phyloP scores from a whole-genome alignment of 1,140 invertebrate genomes.

The Trachelipus rathkii region DNA sequence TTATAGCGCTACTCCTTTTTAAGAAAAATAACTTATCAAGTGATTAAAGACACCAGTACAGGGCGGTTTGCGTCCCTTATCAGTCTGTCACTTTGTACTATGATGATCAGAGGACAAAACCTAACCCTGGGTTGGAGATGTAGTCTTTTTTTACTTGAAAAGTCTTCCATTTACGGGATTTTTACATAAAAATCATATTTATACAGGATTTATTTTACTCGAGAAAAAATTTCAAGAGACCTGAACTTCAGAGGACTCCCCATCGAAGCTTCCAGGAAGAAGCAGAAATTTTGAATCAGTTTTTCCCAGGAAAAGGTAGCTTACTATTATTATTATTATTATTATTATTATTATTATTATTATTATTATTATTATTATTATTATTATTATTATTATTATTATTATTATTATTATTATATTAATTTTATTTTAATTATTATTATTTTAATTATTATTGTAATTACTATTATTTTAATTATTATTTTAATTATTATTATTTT shows the following conservation, averaged over 20 bases:
- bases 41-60: constrained; percentile 29
- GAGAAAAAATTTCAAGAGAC: constrained; percentile 89
- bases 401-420: too few relatives aligned
- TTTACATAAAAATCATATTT: constrained; percentile 29
- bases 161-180: not conserved
- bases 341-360: too few relatives aligned
- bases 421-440: too few relatives aligned
- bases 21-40: constrained; percentile 29
- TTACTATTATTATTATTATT: too few relatives aligned
- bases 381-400: too few relatives aligned
- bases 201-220: constrained; percentile 93
- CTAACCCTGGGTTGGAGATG: constrained; percentile 30
- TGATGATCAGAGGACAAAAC: constrained; percentile 28
- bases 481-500: too few relatives aligned
- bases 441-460: too few relatives aligned
- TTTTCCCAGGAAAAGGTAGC: constrained; percentile 65
- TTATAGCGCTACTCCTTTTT: constrained; percentile 35
- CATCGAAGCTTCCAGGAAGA: constrained; percentile 86
- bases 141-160: not conserved
- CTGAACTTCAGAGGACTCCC: constrained; percentile 79
- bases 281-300: constrained; percentile 75
- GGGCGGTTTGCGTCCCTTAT: constrained; percentile 30
- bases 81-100: constrained; percentile 1
- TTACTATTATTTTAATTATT: too few relatives aligned
- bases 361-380: too few relatives aligned